Percentiles rank a stretch among this genome's conserved stretches.
phyloP scores from a whole-genome alignment of 2,888 invertebrate genomes.

The Stenodema calcarata region DNA sequence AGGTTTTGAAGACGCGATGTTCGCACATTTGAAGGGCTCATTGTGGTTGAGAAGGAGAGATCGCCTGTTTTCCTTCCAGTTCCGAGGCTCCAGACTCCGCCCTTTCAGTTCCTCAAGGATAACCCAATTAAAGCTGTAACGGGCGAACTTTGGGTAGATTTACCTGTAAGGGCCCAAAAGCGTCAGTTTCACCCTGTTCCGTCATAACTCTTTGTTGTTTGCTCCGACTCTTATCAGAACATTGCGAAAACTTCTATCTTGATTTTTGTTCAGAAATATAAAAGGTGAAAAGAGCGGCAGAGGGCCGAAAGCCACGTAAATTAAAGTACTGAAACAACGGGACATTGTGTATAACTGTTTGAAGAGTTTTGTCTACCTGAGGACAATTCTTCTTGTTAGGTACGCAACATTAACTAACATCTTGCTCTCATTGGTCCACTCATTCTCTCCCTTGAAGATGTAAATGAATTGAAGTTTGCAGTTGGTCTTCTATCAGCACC shows the following conservation, averaged over 20 bases:
- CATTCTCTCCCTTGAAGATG: background rate
- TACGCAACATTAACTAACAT: too few relatives aligned
- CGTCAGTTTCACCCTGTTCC: background rate
- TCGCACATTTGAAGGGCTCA: background rate
- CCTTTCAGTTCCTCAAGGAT: background rate
- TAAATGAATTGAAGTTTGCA: too few relatives aligned
- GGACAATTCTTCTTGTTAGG: background rate
- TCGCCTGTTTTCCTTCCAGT: background rate
- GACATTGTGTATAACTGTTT: background rate
- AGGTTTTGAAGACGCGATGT: background rate
- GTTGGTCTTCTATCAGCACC: too few relatives aligned
- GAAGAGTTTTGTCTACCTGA: background rate
- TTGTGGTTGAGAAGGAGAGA: background rate
- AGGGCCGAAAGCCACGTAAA: background rate
- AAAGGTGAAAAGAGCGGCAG: too few relatives aligned
- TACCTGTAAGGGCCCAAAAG: background rate
- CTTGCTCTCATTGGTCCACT: background rate
- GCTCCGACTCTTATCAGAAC: background rate
- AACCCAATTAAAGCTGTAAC: background rate
- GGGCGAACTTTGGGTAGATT: background rate
- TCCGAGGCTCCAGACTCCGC: background rate
- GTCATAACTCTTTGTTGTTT: background rate
- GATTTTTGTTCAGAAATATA: background rate
- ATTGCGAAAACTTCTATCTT: background rate
- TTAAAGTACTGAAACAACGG: background rate